These are phyloP conservation scores for Drosophila leonis DNA, from an alignment of 2,888 invertebrate species.

Conservation along the genomic window DNA sequence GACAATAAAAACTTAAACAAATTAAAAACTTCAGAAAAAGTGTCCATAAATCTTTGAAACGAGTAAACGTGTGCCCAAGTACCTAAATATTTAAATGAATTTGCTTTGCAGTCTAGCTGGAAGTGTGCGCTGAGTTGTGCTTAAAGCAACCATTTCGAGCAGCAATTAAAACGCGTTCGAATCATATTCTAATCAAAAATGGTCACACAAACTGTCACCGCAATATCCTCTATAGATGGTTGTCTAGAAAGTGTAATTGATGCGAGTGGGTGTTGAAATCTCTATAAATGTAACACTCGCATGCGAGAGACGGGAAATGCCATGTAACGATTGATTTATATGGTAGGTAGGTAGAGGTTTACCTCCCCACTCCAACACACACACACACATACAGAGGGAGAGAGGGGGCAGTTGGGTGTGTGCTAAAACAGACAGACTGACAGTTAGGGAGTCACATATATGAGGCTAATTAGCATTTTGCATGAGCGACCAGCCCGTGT, in stretches of 20 bases:
- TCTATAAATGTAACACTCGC: conserved; percentile 43
- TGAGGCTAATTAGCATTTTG: conserved; percentile 76
- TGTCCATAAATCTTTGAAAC: conserved; percentile 2
- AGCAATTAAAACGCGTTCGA: conserved; percentile 48
- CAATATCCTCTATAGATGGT: conserved; percentile 17
- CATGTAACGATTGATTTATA: conserved; percentile 48
- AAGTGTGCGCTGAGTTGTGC: conserved; percentile 13
- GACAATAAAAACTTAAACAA: background rate
- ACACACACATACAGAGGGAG: background rate
- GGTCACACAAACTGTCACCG: conserved; percentile 47
- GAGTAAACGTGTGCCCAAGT: background rate
- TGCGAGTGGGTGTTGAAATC: conserved; percentile 64
- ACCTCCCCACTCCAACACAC: conserved; percentile 7
- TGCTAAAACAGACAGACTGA: conserved; percentile 7
- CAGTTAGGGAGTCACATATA: conserved; percentile 28
- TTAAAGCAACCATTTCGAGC: background rate
- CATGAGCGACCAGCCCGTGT: conserved; percentile 44
- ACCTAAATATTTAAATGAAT: background rate
- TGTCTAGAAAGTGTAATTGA: conserved; percentile 51
- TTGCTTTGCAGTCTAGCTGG: conserved; percentile 10
- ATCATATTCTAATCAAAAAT: conserved; percentile 44
- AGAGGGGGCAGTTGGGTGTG: conserved; percentile 7
- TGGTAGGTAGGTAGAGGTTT: conserved; percentile 8
- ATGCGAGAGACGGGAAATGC: conserved; percentile 57
- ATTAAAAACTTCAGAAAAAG: conserved; percentile 8